Percentiles rank a stretch among this genome's conserved stretches.
Evolutionary conservation across 2,113 vertebrate species (phyloP).

Genomic region (Circaetus cinerascens): DNA sequence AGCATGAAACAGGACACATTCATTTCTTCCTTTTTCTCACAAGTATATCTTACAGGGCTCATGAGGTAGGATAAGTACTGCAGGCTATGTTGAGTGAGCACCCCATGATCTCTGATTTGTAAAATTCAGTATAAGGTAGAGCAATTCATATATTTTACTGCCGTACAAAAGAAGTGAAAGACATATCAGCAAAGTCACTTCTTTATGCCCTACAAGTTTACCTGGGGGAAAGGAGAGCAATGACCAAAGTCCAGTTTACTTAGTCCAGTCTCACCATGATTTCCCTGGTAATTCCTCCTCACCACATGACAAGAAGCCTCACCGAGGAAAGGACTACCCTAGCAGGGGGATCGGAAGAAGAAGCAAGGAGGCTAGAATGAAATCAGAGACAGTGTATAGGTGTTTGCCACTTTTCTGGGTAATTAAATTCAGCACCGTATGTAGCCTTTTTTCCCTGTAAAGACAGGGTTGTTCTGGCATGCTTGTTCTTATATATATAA

Average conservation of each 20-base stretch:
- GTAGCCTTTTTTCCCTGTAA: neutral
- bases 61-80: neutral
- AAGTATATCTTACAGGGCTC: neutral
- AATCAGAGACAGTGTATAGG: neutral
- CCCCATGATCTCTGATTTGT: neutral
- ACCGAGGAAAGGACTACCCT: neutral
- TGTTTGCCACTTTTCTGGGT: neutral
- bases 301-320: neutral
- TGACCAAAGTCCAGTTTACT: neutral
- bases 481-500: neutral
- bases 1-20: neutral
- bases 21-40: neutral
- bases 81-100: neutral
- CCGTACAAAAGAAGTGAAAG: neutral
- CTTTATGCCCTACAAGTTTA: neutral
- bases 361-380: neutral
- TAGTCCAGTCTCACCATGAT: neutral
- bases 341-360: neutral
- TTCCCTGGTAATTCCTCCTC: neutral
- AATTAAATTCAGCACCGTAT: neutral
- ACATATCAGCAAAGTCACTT: neutral
- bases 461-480: neutral
- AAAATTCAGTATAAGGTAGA: neutral
- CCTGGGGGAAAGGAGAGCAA: neutral
- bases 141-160: neutral